A percentile compares a stretch with the other conserved stretches of the same genome.
phyloP scores from a whole-genome alignment of 2,797 vertebrate species.

The Tarsius wallacei region DNA sequence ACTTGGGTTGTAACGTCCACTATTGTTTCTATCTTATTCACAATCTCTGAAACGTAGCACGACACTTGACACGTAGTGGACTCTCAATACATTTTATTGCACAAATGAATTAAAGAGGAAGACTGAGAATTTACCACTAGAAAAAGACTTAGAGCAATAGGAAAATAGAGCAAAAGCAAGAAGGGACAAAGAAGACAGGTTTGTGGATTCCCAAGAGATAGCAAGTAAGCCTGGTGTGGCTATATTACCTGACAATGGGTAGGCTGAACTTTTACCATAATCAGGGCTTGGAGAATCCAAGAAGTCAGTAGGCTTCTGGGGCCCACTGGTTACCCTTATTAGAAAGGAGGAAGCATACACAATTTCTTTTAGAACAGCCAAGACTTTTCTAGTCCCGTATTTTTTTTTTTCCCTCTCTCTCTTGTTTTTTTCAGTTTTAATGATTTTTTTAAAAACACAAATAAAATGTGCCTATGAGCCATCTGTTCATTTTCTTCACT shows the following conservation, averaged over 20 bases:
- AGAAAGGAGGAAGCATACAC: background rate
- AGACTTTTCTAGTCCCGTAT: background rate
- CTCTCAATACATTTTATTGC: slow-evolving; percentile 30
- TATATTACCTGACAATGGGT: background rate
- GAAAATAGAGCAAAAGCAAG: slow-evolving; percentile 18
- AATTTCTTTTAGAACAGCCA: slow-evolving; percentile 13
- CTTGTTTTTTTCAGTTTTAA: too few relatives aligned
- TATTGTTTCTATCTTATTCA: slow-evolving; percentile 5
- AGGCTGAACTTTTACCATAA: background rate
- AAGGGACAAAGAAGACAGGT: background rate
- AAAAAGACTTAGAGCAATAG: background rate
- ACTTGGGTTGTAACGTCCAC: background rate
- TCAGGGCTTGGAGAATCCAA: background rate
- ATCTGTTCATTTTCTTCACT: too few relatives aligned
- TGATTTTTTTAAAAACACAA: too few relatives aligned
- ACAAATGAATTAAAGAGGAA: slow-evolving; percentile 33
- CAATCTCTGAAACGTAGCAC: background rate
- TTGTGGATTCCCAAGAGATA: background rate
- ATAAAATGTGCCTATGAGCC: too few relatives aligned
- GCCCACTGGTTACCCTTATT: background rate
- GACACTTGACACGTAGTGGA: background rate
- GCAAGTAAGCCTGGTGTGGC: background rate
- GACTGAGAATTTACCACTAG: background rate
- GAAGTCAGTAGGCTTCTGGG: background rate
- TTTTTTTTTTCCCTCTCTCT: background rate